A percentile compares a stretch with the other conserved stretches of the same genome.
These are phyloP conservation scores for Axis porcinus DNA, from an alignment of 2,113 vertebrate species.

Conservation along the genomic window DNA sequence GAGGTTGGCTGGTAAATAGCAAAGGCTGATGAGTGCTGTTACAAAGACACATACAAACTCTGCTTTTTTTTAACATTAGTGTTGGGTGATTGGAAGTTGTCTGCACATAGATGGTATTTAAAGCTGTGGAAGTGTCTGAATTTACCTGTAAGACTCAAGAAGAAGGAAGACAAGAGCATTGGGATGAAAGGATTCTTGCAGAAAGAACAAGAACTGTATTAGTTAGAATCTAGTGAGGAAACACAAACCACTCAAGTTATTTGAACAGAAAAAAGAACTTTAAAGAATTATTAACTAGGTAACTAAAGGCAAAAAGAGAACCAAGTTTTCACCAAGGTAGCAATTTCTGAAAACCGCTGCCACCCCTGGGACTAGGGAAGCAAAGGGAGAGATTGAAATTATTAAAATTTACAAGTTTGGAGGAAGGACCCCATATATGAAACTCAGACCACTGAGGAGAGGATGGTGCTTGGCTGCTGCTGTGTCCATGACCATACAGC, in stretches of 20 bases:
- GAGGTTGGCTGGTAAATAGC: background rate
- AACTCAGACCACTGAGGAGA: background rate
- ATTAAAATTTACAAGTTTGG: background rate
- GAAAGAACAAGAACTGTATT: background rate
- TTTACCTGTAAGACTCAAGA: background rate
- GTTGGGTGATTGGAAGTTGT: background rate
- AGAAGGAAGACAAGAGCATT: background rate
- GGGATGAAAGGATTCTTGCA: background rate
- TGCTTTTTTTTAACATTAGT: background rate
- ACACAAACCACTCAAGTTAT: slow-evolving; percentile 7
- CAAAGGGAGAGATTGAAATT: background rate
- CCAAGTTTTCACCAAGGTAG: background rate
- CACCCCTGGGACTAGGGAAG: background rate
- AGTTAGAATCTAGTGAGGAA: background rate
- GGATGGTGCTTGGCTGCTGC: background rate
- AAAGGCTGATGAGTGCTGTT: background rate
- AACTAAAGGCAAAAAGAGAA: slow-evolving; percentile 25
- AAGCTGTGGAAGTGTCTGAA: background rate
- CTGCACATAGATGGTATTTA: background rate
- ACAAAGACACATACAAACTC: background rate
- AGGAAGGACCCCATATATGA: background rate
- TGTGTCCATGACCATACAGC: background rate
- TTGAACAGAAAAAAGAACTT: background rate
- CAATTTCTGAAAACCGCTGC: background rate
- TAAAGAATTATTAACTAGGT: slow-evolving; percentile 20